Percentiles rank a stretch among this genome's conserved stretches.
These are phyloP conservation scores for Vidua macroura DNA, from an alignment of 2,113 vertebrate genomes.

Conservation along the genomic window DNA sequence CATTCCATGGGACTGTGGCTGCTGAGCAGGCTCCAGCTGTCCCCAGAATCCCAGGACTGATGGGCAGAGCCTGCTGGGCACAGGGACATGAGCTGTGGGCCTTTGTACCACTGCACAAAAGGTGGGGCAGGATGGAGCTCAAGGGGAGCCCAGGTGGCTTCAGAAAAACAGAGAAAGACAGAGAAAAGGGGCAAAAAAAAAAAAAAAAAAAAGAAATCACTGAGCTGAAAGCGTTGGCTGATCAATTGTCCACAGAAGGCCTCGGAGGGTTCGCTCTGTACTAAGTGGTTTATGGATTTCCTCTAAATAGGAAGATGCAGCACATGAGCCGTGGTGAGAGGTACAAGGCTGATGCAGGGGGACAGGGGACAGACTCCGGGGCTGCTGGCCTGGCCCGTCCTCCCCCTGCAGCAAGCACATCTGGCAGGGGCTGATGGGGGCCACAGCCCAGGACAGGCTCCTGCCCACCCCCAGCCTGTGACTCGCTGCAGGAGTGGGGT, in stretches of 20 bases:
- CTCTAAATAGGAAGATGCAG: conserved; percentile 2
- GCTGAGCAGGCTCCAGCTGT: background rate
- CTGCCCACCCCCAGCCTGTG: background rate
- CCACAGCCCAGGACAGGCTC: background rate
- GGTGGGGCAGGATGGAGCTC: background rate
- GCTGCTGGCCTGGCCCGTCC: background rate
- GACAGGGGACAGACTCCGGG: background rate
- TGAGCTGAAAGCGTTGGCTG: background rate
- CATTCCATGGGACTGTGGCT: rapidly evolving
- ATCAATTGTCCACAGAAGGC: background rate
- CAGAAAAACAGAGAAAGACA: background rate
- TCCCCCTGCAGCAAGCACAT: background rate
- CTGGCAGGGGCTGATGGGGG: background rate
- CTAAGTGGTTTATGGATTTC: conserved; percentile 52
- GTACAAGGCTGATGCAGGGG: rapidly evolving
- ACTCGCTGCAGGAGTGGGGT: rapidly evolving
- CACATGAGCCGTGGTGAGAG: rapidly evolving
- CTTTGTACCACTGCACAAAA: rapidly evolving
- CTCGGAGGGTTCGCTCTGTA: background rate
- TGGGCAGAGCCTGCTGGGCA: background rate
- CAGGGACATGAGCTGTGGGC: rapidly evolving
- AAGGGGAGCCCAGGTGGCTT: background rate
- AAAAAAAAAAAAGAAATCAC: background rate
- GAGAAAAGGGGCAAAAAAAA: background rate
- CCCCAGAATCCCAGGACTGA: background rate